Conservation (phyloP, 2,888 invertebrate species). For the Romanomermis culicivorax region DNA sequence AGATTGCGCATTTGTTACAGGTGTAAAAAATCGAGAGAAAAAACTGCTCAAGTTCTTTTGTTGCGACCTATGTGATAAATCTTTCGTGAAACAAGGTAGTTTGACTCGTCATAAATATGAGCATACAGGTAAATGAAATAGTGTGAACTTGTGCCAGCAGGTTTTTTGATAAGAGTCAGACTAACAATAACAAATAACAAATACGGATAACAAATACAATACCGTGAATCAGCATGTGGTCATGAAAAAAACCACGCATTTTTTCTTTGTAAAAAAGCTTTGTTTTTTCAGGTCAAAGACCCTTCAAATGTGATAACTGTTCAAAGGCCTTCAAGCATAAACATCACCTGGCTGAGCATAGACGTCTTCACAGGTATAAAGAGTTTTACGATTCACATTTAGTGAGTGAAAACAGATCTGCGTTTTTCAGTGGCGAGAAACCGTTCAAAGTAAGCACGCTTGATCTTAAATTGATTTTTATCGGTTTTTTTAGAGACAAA, state of each 20-base stretch:
- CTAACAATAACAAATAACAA: too few species aligned
- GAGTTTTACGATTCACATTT: too few species aligned
- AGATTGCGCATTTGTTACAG: too few species aligned
- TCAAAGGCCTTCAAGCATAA: slow-evolving; percentile 98
- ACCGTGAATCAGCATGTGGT: too few species aligned
- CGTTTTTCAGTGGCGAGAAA: slow-evolving; percentile 57
- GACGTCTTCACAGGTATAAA: slow-evolving; percentile 90
- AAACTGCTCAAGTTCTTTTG: too few species aligned
- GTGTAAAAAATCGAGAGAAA: too few species aligned
- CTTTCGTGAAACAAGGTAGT: slow-evolving; percentile 94
- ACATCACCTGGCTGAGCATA: slow-evolving; percentile 97
- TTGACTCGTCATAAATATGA: slow-evolving; percentile 96
- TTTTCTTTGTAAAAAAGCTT: too few species aligned
- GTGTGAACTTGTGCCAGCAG: too few species aligned
- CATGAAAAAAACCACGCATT: too few species aligned
- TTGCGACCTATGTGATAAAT: slow-evolving; percentile 96
- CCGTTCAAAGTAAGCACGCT: slow-evolving; percentile 32
- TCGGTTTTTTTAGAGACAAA: slow-evolving; percentile 5
- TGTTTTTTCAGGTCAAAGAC: slow-evolving; percentile 68
- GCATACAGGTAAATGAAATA: slow-evolving; percentile 99
- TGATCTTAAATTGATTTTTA: neutral
- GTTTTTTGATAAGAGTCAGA: too few species aligned
- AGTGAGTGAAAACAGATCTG: too few species aligned
- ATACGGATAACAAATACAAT: too few species aligned
- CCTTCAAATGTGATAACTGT: slow-evolving; percentile 89